Conservation (phyloP, 2,113 vertebrate genomes). For the Bambusicola thoracicus region DNA sequence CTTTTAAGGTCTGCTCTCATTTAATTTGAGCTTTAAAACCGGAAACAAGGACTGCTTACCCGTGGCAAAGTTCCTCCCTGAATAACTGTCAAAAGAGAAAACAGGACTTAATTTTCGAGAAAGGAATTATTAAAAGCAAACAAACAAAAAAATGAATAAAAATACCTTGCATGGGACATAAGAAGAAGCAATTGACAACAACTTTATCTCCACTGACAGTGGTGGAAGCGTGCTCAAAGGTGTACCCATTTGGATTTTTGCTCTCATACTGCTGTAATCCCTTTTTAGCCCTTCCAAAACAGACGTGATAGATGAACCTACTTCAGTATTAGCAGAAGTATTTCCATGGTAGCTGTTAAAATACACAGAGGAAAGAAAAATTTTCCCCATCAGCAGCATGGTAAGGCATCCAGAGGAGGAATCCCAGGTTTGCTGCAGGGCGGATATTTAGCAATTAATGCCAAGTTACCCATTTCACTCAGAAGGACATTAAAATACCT, state of each 20-base stretch:
- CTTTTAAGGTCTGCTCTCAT: not conserved
- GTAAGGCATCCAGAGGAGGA: not conserved
- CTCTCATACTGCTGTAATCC: constrained; percentile 59
- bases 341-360: constrained; percentile 47
- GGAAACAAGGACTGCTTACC: constrained; percentile 65
- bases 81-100: constrained; percentile 58
- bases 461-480: not conserved
- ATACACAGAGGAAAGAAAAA: not conserved
- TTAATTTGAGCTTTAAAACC: not conserved
- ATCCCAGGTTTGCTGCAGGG: not conserved
- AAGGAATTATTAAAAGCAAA: not conserved
- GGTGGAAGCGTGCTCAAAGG: constrained; percentile 71
- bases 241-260: constrained; percentile 47
- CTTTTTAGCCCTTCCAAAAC: constrained; percentile 57
- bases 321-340: constrained; percentile 13
- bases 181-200: not conserved
- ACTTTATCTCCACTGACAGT: constrained; percentile 59
- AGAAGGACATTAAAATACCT: not conserved
- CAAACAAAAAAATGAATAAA: not conserved
- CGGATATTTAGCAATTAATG: not conserved
- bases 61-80: not conserved
- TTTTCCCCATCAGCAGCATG: not conserved
- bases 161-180: constrained; percentile 11
- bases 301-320: constrained; percentile 32
- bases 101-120: not conserved